Base-by-base conservation (phyloP, 2,113 vertebrate species). In the Gulo gulo region DNA sequence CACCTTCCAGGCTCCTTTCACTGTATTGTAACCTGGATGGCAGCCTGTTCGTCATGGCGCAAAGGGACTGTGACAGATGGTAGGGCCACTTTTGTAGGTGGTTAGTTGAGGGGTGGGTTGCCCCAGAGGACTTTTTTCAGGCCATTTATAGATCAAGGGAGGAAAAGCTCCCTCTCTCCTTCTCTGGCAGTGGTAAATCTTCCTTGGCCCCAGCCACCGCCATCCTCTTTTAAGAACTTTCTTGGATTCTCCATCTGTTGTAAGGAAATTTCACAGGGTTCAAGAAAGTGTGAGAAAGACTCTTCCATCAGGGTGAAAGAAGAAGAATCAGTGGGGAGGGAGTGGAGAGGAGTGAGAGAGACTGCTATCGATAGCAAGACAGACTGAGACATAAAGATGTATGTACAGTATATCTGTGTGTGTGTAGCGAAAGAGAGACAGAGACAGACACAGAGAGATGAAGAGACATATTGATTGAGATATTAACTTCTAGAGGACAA, bases 221-320 rank as follows among this genome's bases (percentile, higher is more conserved):
- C 18, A 65, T 23, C 6, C 36, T 34, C 1, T 52, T 79, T 81
- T 0, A 1, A 88, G 52, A 6, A 85, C 29, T 71, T 87, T 84
- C 88, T 96, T 20, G 14, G 29, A 81, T 92, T 95, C 12, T 69
- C 47, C 42, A 65, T 78, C 93, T 88, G 71, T 80, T 91, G 76
- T n/a, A 31, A 93, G 26, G 39, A 26, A 96, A 97, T 94, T 76
- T n/a, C 81, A 94, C 3, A 50, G 45, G 31, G 45, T 31, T 97
- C 36, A 83, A 91, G 78, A 96, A 55, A 91, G 91, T 63, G 61
- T 67, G 52, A 89, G 55, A 88, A 90, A 96, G 23, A 39, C 13
- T 74, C 59, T 90, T 52, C 42, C 63, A 91, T 85, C 1, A 12
- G 15, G 50, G 63, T 63, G 36, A 84, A 86, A 89, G 57, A 74